These are phyloP conservation scores for Natrix natrix DNA, from an alignment of 2,797 vertebrate genomes.

Conservation along the genomic window DNA sequence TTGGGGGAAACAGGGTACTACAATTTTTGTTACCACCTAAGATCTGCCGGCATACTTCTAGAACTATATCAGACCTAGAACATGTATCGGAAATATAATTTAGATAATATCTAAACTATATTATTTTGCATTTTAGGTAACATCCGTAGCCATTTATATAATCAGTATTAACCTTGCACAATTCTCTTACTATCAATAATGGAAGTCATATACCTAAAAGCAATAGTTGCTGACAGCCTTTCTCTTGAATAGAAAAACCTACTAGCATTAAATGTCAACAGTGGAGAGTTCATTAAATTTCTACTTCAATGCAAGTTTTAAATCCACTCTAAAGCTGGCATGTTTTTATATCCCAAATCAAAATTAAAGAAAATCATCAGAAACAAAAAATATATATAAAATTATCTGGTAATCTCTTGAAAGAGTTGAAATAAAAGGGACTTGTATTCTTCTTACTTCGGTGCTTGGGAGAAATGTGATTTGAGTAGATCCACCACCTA, in stretches of 20 bases:
- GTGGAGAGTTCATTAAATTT: neutral
- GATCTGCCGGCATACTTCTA: neutral
- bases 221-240: neutral
- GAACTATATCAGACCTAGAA: neutral
- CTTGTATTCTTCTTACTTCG: conserved; percentile 74
- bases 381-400: neutral
- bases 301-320: neutral
- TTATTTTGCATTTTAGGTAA: neutral
- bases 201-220: neutral
- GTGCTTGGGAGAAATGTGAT: conserved; percentile 88
- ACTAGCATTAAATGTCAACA: neutral
- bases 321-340: neutral
- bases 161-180: neutral
- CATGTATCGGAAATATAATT: neutral
- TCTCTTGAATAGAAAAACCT: neutral
- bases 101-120: neutral
- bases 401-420: neutral
- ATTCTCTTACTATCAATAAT: neutral
- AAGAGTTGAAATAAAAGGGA: neutral
- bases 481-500: conserved; percentile 94
- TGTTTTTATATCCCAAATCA: neutral
- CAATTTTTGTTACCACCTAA: neutral
- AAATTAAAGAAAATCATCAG: neutral
- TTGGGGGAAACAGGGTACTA: no score
- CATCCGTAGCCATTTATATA: neutral